phyloP scores from a whole-genome alignment of 2,113 vertebrate genomes.

The Eonycteris spelaea region DNA sequence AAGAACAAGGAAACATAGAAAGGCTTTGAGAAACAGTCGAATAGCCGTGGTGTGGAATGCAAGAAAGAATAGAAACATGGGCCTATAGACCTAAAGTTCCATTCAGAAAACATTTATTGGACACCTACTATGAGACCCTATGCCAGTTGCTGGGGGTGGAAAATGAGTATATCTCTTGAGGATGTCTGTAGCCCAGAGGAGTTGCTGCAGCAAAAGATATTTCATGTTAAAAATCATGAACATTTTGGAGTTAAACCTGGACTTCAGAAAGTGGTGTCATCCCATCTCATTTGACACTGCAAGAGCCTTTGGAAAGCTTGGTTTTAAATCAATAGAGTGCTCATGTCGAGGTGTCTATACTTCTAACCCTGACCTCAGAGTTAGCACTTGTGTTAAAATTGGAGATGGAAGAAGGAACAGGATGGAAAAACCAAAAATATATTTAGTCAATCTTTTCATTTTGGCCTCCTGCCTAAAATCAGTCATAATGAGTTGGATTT shows the following conservation, averaged over 20 bases:
- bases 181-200: background rate
- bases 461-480: conserved; percentile 60
- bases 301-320: background rate
- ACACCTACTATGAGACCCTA: background rate
- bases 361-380: conserved; percentile 32
- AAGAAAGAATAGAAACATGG: background rate
- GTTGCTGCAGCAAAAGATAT: background rate
- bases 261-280: background rate
- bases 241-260: background rate
- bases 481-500: conserved; percentile 69
- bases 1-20: background rate
- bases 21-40: background rate
- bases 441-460: conserved; percentile 51
- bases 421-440: conserved; percentile 61
- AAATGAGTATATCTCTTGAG: background rate
- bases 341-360: background rate
- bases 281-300: background rate
- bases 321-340: background rate
- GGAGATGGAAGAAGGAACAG: conserved; percentile 44
- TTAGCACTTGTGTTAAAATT: conserved; percentile 52
- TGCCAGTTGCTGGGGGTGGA: background rate
- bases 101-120: background rate
- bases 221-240: background rate
- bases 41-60: background rate
- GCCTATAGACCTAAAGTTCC: background rate